Conservation (phyloP, 2,113 vertebrate species). For the Notarius quadriscutis region DNA sequence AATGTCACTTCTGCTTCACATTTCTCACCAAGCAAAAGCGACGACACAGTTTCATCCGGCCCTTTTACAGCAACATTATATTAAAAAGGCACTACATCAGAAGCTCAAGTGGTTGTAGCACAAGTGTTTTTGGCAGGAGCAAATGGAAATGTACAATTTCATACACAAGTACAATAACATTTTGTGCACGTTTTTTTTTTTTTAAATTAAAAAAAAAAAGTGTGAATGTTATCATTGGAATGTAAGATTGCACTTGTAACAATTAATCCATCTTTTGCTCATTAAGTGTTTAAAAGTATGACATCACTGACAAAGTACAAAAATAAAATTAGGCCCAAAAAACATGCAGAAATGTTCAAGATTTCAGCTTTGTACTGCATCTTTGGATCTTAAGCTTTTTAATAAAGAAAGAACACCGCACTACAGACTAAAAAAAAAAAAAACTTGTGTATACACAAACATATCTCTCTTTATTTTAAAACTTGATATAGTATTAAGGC, state of each 20-base stretch:
- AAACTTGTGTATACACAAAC: neutral
- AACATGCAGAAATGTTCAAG: conserved; percentile 32
- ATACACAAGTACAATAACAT: neutral
- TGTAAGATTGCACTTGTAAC: conserved; percentile 11
- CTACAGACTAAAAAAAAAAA: neutral
- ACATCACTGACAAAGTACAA: neutral
- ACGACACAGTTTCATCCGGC: conserved; percentile 40
- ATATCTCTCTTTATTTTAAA: neutral
- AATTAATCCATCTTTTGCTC: neutral
- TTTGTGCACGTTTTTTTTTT: neutral
- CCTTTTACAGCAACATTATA: conserved; percentile 7
- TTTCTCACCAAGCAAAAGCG: conserved; percentile 6
- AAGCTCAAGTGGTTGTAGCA: conserved; percentile 23
- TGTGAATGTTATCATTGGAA: conserved; percentile 9
- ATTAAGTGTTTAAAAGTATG: neutral
- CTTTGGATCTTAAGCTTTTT: conserved; percentile 12
- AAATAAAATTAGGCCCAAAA: neutral
- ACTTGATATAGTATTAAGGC: neutral
- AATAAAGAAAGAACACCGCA: neutral
- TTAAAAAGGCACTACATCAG: conserved; percentile 21
- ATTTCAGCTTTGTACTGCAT: conserved; percentile 7
- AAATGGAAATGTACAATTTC: neutral
- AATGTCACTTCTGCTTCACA: neutral
- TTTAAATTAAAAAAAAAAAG: neutral
- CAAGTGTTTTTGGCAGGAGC: conserved; percentile 25